A percentile compares a stretch with the other conserved stretches of the same genome.
These are phyloP conservation scores for Mus spretus DNA, from an alignment of 2,797 vertebrate species.

Conservation along the genomic window DNA sequence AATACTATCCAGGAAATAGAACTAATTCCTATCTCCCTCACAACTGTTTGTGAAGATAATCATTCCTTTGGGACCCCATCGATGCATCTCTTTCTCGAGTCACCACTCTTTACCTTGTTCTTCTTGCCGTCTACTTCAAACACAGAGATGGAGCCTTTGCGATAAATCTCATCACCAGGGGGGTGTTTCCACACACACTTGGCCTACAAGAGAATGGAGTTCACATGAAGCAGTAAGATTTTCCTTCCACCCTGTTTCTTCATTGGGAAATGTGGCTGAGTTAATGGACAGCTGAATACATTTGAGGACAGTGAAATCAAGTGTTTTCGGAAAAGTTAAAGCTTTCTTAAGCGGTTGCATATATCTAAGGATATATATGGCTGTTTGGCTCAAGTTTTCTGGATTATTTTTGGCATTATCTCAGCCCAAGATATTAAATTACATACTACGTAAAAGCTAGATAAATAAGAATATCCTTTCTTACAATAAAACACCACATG, in stretches of 20 bases:
- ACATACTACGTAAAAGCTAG: constrained; percentile 67
- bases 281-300: not conserved
- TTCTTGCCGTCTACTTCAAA: constrained; percentile 99
- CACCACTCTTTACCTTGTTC: constrained; percentile 93
- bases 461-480: constrained; percentile 62
- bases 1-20: not conserved
- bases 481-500: constrained; percentile 61
- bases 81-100: too few relatives aligned
- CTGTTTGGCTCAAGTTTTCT: constrained; percentile 65
- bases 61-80: not conserved
- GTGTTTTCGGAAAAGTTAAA: constrained; percentile 47
- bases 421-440: constrained; percentile 76
- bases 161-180: constrained; percentile 98
- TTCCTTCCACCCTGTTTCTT: not conserved
- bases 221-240: not conserved
- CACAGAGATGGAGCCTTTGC: constrained; percentile 97
- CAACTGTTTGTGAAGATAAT: not conserved
- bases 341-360: constrained; percentile 38
- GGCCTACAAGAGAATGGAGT: constrained; percentile 89
- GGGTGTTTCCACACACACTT: constrained; percentile 99
- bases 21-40: not conserved
- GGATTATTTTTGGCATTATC: constrained; percentile 61
- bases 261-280: not conserved
- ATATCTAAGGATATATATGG: constrained; percentile 51
- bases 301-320: constrained; percentile 35